Evolutionary conservation across 1,140 invertebrate species (phyloP).

Genomic region (Brachionus angularis): DNA sequence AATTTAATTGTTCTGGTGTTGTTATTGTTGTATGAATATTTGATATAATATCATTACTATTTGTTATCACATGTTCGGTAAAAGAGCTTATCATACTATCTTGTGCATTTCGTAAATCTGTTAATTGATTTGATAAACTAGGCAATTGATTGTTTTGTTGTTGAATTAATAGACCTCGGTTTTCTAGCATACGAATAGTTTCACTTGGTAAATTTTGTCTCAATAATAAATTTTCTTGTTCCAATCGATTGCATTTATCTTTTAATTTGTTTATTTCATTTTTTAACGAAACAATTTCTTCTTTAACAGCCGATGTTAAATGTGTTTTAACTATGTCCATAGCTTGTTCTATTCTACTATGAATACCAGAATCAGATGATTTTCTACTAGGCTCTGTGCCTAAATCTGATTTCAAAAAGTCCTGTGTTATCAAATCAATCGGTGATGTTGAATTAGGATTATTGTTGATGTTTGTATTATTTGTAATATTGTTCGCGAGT

Average conservation of each 20-base stretch:
- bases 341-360: slow-evolving; percentile 23
- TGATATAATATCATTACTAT: slow-evolving; percentile 8
- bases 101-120: no score
- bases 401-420: no score
- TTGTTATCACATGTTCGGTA: slow-evolving; percentile 5
- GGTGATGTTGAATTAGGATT: not conserved
- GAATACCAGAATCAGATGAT: slow-evolving; percentile 6
- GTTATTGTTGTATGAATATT: not conserved
- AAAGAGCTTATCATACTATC: slow-evolving; percentile 20
- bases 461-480: no score
- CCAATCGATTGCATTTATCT: slow-evolving; percentile 16
- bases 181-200: not conserved
- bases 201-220: slow-evolving; percentile 10
- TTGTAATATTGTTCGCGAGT: no score
- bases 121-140: not conserved
- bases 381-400: not conserved
- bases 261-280: slow-evolving; percentile 35
- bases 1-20: not conserved
- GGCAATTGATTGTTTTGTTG: not conserved
- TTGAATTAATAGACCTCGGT: not conserved
- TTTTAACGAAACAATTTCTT: slow-evolving; percentile 31
- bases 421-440: not conserved
- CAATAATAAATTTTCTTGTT: slow-evolving; percentile 34
- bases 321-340: slow-evolving; percentile 31
- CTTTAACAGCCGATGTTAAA: slow-evolving; percentile 31